phyloP scores from a whole-genome alignment of 1,140 invertebrate species.

The Microplitis demolitor region DNA sequence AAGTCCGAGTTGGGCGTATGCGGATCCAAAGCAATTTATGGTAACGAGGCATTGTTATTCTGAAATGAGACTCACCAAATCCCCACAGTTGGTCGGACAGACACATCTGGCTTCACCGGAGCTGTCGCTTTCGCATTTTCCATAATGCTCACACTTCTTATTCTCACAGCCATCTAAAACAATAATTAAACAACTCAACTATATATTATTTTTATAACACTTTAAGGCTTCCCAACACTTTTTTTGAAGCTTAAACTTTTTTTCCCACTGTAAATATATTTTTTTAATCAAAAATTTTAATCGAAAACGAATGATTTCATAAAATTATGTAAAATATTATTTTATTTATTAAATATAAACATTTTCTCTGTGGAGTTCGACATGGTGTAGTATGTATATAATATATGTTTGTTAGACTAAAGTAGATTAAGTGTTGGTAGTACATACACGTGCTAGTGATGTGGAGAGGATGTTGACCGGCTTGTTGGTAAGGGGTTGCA shows the following conservation, averaged over 20 bases:
- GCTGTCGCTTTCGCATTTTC: slow-evolving; percentile 78
- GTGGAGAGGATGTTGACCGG: slow-evolving; percentile 16
- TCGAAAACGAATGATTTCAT: too few species aligned
- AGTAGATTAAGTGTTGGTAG: neutral
- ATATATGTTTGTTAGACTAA: too few species aligned
- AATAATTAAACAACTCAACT: slow-evolving; percentile 23
- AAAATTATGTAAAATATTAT: too few species aligned
- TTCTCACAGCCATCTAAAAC: slow-evolving; percentile 84
- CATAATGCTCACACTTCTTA: slow-evolving; percentile 84
- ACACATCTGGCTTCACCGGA: slow-evolving; percentile 78
- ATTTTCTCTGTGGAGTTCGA: neutral
- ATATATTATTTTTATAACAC: too few species aligned
- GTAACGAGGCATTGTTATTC: slow-evolving; percentile 30
- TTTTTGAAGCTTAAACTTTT: too few species aligned
- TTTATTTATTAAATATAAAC: neutral
- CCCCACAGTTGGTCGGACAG: slow-evolving; percentile 77
- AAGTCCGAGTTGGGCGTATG: slow-evolving; percentile 5
- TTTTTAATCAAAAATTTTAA: too few species aligned
- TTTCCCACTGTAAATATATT: too few species aligned
- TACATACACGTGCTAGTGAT: slow-evolving; percentile 19
- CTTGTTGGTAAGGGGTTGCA: slow-evolving; percentile 31
- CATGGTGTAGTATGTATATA: neutral
- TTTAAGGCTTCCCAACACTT: too few species aligned
- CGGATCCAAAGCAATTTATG: slow-evolving; percentile 26
- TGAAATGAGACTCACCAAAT: slow-evolving; percentile 66